Base-by-base conservation (phyloP, 2,797 vertebrate genomes). In the Apogon hyalosoma region DNA sequence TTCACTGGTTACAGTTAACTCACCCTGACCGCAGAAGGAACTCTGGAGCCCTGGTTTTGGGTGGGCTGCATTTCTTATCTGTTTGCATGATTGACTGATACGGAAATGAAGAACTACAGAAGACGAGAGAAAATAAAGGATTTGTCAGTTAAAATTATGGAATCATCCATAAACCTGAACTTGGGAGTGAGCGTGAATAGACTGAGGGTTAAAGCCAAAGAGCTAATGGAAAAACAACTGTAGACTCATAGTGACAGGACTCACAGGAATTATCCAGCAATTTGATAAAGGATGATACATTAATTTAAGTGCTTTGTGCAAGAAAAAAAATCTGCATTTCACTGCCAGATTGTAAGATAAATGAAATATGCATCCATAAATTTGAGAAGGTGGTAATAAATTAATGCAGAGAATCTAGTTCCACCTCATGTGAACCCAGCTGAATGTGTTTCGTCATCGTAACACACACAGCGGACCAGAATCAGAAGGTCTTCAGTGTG, bases 11-110 rank as follows among this genome's bases (percentile, higher is more conserved):
- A 85, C 61, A 83, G 58, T 79, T 82, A 86, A 80, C 66, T 69
- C 66, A 61, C 48, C 60, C 67, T 71, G 81, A 83, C 82, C 69
- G 62, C 83, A 82, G 69, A 77, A 61, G 54, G 69, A 88, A 63
- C 70, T 75, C 75, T 71, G 66, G 33, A 74, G 62, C 79, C 77
- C 31, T 68, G 63, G 56, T 39, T 83, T 90, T 85, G 83, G 86
- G 89, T 91, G 86, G 86, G 69, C 79, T 80, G 39, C 62, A n/a
- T 75, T 78, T 82, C 79, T 83, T 83, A 80, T 87, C 78, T 81
- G 53, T 81, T 82, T 52, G 42, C 49, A 36, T 70, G 76, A 83
- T 68, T 78, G 69, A 75, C 76, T 72, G n/a, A 18, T 53, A 58
- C 81, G 68, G 48, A 78, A 85, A 64, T 51, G 15, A 75, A 52